Percentiles rank a stretch among this genome's conserved stretches.
Evolutionary conservation across 37 sponge, comb jelly and placozoan genomes (phyloP).

Genomic region (Hexactinellida sp.): DNA sequence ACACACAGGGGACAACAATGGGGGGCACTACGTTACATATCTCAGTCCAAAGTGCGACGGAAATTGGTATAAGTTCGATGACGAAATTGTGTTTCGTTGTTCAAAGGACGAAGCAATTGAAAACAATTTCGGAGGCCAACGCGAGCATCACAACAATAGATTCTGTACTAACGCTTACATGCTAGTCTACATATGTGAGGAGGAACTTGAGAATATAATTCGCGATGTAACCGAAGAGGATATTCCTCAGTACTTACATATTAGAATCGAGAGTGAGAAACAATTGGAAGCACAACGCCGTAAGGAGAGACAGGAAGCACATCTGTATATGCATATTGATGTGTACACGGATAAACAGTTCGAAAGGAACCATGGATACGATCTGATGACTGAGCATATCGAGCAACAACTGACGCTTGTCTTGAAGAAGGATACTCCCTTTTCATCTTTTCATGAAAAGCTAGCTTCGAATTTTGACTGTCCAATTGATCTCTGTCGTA

Average conservation of each 20-base stretch:
- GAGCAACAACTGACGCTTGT: constrained; percentile 25
- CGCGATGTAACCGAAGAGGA: constrained; percentile 54
- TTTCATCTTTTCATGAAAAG: constrained; percentile 27
- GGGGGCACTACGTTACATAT: constrained; percentile 93
- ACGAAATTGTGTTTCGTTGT: constrained; percentile 89
- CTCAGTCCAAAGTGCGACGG: constrained; percentile 75
- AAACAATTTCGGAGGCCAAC: constrained; percentile 72
- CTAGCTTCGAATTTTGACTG: constrained; percentile 14
- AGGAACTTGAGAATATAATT: constrained; percentile 44
- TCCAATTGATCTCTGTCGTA: neutral
- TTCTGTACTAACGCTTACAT: constrained; percentile 97
- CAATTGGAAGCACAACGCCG: constrained; percentile 56
- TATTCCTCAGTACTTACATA: constrained; percentile 56
- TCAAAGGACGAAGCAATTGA: constrained; percentile 84
- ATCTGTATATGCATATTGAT: constrained; percentile 74
- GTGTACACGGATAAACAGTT: constrained; percentile 66
- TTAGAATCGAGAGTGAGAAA: constrained; percentile 79
- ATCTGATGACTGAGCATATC: constrained; percentile 28
- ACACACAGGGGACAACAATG: constrained; percentile 96
- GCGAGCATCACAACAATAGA: constrained; percentile 30
- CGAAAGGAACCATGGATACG: constrained; percentile 37
- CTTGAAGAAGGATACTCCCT: constrained; percentile 36
- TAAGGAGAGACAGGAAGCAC: constrained; percentile 91
- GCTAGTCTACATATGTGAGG: constrained; percentile 87
- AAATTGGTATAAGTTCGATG: constrained; percentile 99